phyloP scores from a whole-genome alignment of 2,888 invertebrate species.

The Amphiduros pacificus region DNA sequence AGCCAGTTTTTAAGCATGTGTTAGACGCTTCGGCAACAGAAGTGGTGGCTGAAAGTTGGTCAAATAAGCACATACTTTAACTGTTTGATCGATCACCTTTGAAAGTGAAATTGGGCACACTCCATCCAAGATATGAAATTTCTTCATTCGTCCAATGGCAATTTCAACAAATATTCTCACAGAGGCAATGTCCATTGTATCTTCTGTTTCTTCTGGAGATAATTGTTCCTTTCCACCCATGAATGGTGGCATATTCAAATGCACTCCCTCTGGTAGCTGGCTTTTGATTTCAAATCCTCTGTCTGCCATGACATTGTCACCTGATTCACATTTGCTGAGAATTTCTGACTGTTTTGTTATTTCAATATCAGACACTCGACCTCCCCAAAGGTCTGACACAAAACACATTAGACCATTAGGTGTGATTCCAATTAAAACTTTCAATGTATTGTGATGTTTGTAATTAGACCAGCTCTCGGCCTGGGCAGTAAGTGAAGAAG shows the following conservation, averaged over 20 bases:
- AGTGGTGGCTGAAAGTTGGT: no score
- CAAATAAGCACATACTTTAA: slow-evolving; percentile 12
- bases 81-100: slow-evolving; percentile 15
- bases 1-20: no score
- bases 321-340: slow-evolving; percentile 24
- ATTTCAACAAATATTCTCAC: slow-evolving; percentile 21
- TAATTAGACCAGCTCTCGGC: slow-evolving; percentile 24
- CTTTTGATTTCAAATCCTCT: slow-evolving; percentile 29
- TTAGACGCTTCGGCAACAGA: no score
- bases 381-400: slow-evolving; percentile 27
- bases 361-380: slow-evolving; percentile 29
- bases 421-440: slow-evolving; percentile 26
- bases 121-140: slow-evolving; percentile 18
- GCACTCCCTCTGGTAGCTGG: slow-evolving; percentile 16
- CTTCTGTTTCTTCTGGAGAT: slow-evolving; percentile 9
- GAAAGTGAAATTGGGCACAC: slow-evolving; percentile 2
- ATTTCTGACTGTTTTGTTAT: slow-evolving; percentile 22
- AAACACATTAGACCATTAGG: slow-evolving; percentile 28
- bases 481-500: slow-evolving; percentile 17
- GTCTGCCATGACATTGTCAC: slow-evolving; percentile 33
- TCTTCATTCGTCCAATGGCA: slow-evolving; percentile 17
- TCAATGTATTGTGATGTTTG: slow-evolving; percentile 28
- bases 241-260: slow-evolving; percentile 27
- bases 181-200: slow-evolving; percentile 23
- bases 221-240: slow-evolving; percentile 6